phyloP scores from a whole-genome alignment of 2,113 vertebrate species.

The Heloderma charlesbogerti region DNA sequence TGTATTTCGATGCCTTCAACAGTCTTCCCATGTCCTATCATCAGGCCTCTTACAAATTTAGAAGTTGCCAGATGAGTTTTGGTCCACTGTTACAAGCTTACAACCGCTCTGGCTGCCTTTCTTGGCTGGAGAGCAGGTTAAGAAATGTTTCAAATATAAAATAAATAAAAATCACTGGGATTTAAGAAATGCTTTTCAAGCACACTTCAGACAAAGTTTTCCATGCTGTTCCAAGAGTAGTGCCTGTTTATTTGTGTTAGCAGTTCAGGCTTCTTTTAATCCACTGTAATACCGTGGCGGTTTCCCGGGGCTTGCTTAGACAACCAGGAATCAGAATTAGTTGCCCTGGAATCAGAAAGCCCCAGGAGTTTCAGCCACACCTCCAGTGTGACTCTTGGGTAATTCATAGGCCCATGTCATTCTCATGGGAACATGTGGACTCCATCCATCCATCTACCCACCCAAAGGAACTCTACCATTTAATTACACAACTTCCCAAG shows the following conservation, averaged over 20 bases:
- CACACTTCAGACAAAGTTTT: not conserved
- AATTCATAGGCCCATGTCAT: not conserved
- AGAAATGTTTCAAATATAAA: not conserved
- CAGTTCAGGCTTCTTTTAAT: not conserved
- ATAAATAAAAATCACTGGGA: not conserved
- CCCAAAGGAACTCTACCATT: not conserved
- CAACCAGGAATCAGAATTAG: not conserved
- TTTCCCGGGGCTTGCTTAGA: no score
- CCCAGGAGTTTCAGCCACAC: not conserved
- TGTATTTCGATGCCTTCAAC: not conserved
- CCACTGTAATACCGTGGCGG: not conserved
- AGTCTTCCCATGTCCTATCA: not conserved
- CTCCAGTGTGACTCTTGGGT: not conserved
- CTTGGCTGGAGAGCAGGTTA: not conserved
- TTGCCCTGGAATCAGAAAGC: not conserved
- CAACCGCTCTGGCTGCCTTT: not conserved
- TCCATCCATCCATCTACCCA: no score
- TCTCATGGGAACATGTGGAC: not conserved
- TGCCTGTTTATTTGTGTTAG: not conserved
- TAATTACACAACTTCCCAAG: slow-evolving; percentile 18
- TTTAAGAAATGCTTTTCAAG: not conserved
- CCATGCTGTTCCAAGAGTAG: not conserved
- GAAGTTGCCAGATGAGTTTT: no score
- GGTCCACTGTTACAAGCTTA: not conserved
- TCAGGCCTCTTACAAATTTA: not conserved